Evolutionary conservation across 2,888 invertebrate species (phyloP).

Genomic region (Allygus modestus): DNA sequence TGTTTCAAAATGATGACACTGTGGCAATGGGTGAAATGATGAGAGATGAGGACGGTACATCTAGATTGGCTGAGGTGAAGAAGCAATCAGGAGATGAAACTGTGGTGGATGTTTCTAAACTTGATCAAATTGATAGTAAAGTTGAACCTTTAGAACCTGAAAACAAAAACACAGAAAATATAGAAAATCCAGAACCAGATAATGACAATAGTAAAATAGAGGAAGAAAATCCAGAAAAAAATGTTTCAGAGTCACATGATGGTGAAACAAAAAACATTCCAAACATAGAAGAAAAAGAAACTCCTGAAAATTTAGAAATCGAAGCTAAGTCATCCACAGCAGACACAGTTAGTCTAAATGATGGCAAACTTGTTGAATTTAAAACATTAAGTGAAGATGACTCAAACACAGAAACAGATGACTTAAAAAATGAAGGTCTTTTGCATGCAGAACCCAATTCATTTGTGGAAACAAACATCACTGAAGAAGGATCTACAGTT

Average conservation of each 20-base stretch:
- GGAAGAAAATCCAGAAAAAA: background rate
- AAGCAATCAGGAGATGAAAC: background rate
- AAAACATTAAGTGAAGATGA: conserved; percentile 29
- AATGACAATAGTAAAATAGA: too few relatives aligned
- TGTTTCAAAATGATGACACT: conserved; percentile 56
- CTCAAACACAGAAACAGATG: conserved; percentile 21
- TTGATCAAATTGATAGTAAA: background rate
- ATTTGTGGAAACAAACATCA: background rate
- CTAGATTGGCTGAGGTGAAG: background rate
- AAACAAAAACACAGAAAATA: background rate
- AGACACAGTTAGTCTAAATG: background rate
- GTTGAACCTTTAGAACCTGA: background rate
- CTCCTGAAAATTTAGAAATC: background rate
- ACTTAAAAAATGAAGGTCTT: conserved; percentile 51
- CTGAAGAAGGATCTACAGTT: conserved; percentile 45
- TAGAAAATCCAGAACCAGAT: background rate
- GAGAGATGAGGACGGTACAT: conserved; percentile 46
- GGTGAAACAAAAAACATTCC: conserved; percentile 3
- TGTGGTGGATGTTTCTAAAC: background rate
- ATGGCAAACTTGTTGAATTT: conserved; percentile 41
- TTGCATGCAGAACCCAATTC: background rate
- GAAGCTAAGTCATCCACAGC: background rate
- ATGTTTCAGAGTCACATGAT: too few relatives aligned
- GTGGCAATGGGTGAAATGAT: conserved; percentile 56
- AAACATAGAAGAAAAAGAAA: conserved; percentile 20